A percentile compares a stretch with the other conserved stretches of the same genome.
These are phyloP conservation scores for Yoshiicerus persimilis DNA, from an alignment of 1,140 invertebrate species.

Conservation along the genomic window DNA sequence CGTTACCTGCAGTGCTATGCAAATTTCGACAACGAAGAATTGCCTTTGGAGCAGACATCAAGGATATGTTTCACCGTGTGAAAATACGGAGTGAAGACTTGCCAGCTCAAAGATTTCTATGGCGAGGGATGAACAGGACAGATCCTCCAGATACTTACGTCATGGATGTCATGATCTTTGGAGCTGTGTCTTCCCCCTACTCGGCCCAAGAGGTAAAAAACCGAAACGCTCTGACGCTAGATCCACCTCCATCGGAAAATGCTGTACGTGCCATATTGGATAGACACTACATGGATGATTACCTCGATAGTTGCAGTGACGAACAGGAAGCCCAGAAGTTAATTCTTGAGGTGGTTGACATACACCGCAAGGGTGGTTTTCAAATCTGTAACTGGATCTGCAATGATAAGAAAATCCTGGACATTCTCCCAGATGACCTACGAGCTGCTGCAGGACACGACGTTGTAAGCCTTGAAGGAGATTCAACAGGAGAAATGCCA, in stretches of 20 bases:
- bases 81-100: slow-evolving; percentile 29
- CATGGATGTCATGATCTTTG: slow-evolving; percentile 36
- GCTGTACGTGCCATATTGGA: no score
- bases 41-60: no score
- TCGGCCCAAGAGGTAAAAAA: slow-evolving; percentile 26
- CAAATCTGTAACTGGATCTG: no score
- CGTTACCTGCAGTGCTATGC: no score
- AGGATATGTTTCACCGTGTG: slow-evolving; percentile 1
- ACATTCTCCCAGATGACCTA: no score
- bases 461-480: background rate
- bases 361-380: no score
- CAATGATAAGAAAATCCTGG: no score
- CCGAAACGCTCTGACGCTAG: background rate
- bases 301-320: no score
- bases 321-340: no score
- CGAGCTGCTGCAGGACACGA: slow-evolving; percentile 19
- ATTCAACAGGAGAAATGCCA: slow-evolving; percentile 12
- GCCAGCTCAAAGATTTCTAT: slow-evolving; percentile 42
- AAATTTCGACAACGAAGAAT: no score
- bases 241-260: no score
- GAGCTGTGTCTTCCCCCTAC: slow-evolving; percentile 28
- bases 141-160: background rate
- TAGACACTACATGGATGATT: background rate
- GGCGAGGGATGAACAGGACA: background rate
- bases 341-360: no score